Percentiles rank a stretch among this genome's conserved stretches.
phyloP scores from a whole-genome alignment of 2,113 vertebrate species.

The Dicaeum eximium region DNA sequence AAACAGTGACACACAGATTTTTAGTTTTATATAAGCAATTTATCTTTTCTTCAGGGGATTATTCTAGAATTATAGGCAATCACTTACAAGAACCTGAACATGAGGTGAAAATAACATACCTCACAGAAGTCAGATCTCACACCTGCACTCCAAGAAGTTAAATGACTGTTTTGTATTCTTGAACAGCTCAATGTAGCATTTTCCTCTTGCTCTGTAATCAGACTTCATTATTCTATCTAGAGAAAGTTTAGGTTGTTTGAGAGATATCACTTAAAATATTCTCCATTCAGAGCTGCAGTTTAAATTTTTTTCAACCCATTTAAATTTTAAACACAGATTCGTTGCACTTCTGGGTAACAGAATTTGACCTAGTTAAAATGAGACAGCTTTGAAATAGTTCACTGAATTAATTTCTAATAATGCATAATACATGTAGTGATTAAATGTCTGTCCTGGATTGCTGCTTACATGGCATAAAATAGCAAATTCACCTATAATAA shows the following conservation, averaged over 20 bases:
- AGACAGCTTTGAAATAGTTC: slow-evolving; percentile 15
- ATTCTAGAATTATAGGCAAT: slow-evolving; percentile 76
- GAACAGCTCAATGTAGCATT: slow-evolving; percentile 64
- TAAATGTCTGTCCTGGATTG: background rate
- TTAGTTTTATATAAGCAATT: background rate
- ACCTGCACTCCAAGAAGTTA: slow-evolving; percentile 77
- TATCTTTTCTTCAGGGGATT: slow-evolving; percentile 78
- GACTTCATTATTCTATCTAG: slow-evolving; percentile 82
- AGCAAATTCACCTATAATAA: background rate
- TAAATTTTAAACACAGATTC: background rate
- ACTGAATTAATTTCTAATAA: slow-evolving; percentile 14
- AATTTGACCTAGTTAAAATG: slow-evolving; percentile 31
- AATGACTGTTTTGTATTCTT: slow-evolving; percentile 79
- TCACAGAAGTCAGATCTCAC: slow-evolving; percentile 75
- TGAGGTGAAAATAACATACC: slow-evolving; percentile 79
- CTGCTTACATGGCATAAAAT: background rate
- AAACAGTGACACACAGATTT: background rate
- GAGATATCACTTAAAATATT: background rate
- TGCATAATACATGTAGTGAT: background rate
- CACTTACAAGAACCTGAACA: slow-evolving; percentile 78
- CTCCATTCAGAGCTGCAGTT: background rate
- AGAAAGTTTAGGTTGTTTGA: slow-evolving; percentile 72
- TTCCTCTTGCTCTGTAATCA: slow-evolving; percentile 78
- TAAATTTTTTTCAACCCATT: background rate
- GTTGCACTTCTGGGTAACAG: slow-evolving; percentile 33